phyloP scores from a whole-genome alignment of 2,113 vertebrate genomes.

The Arizona elegans region DNA sequence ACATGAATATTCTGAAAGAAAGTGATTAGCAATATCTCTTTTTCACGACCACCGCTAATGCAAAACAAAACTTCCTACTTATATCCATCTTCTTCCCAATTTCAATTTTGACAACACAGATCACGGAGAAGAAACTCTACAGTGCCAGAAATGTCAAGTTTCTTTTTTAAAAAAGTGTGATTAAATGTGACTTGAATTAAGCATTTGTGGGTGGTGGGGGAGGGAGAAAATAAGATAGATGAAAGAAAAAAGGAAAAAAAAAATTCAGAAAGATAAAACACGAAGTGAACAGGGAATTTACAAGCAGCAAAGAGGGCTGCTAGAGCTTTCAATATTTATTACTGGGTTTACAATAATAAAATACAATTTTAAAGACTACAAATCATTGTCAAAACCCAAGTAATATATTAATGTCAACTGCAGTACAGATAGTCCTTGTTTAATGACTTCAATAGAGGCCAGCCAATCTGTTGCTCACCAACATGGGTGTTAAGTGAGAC shows the following conservation, averaged over 20 bases:
- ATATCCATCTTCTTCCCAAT: neutral
- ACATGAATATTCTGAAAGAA: neutral
- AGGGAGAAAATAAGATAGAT: neutral
- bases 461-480: neutral
- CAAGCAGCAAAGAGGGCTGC: neutral
- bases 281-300: neutral
- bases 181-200: neutral
- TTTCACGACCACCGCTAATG: neutral
- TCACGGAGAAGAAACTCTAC: neutral
- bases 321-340: neutral
- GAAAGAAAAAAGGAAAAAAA: neutral
- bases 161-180: neutral
- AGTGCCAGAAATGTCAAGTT: neutral
- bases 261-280: neutral
- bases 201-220: neutral
- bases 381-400: neutral
- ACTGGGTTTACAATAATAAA: neutral
- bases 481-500: neutral
- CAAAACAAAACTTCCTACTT: neutral
- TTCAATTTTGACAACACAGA: neutral
- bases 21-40: neutral
- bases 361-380: neutral
- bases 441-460: neutral
- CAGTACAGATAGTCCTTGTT: neutral
- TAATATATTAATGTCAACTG: neutral